These are phyloP conservation scores for Diplodus puntazzo DNA, from an alignment of 2,797 vertebrate genomes.

Conservation along the genomic window DNA sequence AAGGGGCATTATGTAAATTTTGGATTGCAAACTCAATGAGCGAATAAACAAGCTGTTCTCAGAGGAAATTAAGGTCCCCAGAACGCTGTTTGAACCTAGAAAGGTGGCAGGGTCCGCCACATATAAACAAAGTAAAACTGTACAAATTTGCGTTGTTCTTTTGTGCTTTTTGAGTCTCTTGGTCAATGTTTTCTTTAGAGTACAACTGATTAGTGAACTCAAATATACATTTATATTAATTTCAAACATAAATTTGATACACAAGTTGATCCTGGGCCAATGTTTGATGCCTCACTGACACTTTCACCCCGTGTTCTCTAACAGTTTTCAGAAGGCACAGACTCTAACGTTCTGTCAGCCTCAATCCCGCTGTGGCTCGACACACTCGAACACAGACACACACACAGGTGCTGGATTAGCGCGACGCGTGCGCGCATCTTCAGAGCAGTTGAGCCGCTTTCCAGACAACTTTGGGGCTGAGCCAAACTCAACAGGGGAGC, in stretches of 20 bases:
- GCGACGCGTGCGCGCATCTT: slow-evolving; percentile 59
- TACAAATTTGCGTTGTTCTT: not conserved
- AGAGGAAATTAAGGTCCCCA: too few relatives aligned
- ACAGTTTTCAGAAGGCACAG: slow-evolving; percentile 34
- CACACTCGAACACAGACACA: slow-evolving; percentile 43
- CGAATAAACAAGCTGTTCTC: too few relatives aligned
- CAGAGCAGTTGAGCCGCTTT: slow-evolving; percentile 72
- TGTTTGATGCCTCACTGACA: not conserved
- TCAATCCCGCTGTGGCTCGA: slow-evolving; percentile 73
- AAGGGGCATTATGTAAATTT: not conserved
- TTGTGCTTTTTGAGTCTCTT: not conserved
- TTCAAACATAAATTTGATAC: not conserved
- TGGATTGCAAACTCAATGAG: too few relatives aligned
- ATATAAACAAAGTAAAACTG: too few relatives aligned
- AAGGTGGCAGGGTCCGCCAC: too few relatives aligned
- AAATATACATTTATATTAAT: not conserved
- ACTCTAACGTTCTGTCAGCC: slow-evolving; percentile 51
- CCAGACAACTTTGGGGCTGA: slow-evolving; percentile 31
- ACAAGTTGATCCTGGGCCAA: not conserved
- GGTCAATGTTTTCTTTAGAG: not conserved
- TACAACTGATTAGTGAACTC: not conserved
- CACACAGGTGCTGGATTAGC: slow-evolving; percentile 67
- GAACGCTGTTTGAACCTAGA: too few relatives aligned
- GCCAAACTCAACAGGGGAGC: slow-evolving; percentile 21
- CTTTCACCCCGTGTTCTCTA: slow-evolving; percentile 26